phyloP scores from a whole-genome alignment of 2,113 vertebrate species.

The Malaclemys terrapin region DNA sequence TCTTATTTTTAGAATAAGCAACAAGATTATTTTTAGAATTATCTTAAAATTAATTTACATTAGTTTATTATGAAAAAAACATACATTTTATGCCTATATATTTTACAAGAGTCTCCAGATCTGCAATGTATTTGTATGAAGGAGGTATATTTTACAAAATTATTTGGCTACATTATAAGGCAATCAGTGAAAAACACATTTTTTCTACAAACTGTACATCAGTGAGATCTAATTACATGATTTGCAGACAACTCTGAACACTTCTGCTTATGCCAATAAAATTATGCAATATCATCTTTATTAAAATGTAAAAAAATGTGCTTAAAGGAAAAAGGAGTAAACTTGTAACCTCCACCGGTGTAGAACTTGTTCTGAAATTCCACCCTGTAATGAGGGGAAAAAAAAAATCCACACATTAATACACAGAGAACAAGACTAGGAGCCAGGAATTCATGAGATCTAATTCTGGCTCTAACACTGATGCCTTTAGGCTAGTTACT shows the following conservation, averaged over 20 bases:
- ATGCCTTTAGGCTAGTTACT: neutral
- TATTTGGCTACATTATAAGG: slow-evolving; percentile 85
- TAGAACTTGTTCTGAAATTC: slow-evolving; percentile 99
- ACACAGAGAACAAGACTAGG: neutral
- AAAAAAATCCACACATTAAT: neutral
- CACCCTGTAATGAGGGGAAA: slow-evolving; percentile 85
- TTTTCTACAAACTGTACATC: slow-evolving; percentile 39
- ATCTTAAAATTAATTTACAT: slow-evolving; percentile 66
- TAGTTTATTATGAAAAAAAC: slow-evolving; percentile 68
- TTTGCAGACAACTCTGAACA: slow-evolving; percentile 53
- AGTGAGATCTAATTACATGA: slow-evolving; percentile 61
- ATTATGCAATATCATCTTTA: slow-evolving; percentile 81
- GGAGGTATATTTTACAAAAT: slow-evolving; percentile 76
- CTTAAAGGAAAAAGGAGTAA: slow-evolving; percentile 93
- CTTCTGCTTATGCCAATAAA: slow-evolving; percentile 13
- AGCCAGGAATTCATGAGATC: neutral
- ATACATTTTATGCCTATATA: slow-evolving; percentile 36
- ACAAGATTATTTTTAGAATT: slow-evolving; percentile 42
- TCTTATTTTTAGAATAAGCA: slow-evolving; percentile 37
- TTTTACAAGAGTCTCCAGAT: slow-evolving; percentile 72
- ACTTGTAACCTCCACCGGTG: slow-evolving; percentile 91
- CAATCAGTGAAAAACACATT: slow-evolving; percentile 78
- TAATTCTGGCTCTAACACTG: neutral
- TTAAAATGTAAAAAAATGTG: slow-evolving; percentile 89
- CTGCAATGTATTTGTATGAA: slow-evolving; percentile 37